phyloP scores from a whole-genome alignment of 2,797 vertebrate genomes.

The Emys orbicularis region DNA sequence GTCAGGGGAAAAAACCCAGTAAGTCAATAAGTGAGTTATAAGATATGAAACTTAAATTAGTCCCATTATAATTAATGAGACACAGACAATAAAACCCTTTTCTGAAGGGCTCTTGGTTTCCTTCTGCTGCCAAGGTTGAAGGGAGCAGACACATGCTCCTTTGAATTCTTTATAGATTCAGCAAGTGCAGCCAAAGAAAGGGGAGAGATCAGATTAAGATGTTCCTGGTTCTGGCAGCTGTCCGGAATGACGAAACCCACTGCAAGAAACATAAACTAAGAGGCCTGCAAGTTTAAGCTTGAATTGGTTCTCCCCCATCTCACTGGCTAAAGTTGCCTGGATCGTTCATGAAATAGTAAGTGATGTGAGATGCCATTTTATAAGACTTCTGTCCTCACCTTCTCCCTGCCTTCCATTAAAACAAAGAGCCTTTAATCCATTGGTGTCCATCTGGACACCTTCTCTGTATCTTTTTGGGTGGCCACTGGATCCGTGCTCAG shows the following conservation, averaged over 20 bases:
- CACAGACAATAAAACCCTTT: not conserved
- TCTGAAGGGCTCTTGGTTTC: constrained; percentile 11
- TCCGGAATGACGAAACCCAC: not conserved
- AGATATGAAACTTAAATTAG: constrained; percentile 3
- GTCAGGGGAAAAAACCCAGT: not conserved
- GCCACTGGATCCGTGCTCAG: not conserved
- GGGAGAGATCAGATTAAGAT: not conserved
- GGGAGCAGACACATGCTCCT: not conserved
- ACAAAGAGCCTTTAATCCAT: not conserved
- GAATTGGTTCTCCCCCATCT: not conserved
- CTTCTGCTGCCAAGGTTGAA: constrained; percentile 9
- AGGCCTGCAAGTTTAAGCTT: not conserved
- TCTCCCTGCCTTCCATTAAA: not conserved
- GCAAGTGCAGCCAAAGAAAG: not conserved
- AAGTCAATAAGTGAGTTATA: not conserved
- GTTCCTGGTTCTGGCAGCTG: not conserved
- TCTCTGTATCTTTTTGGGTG: not conserved
- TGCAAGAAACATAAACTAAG: not conserved
- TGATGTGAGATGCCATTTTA: not conserved
- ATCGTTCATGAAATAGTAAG: not conserved
- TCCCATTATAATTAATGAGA: not conserved
- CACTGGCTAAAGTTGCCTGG: not conserved
- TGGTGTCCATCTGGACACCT: not conserved
- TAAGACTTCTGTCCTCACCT: not conserved
- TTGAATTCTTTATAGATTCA: not conserved